Conservation (phyloP, 2,797 vertebrate species). For the Chaunax sp. region DNA sequence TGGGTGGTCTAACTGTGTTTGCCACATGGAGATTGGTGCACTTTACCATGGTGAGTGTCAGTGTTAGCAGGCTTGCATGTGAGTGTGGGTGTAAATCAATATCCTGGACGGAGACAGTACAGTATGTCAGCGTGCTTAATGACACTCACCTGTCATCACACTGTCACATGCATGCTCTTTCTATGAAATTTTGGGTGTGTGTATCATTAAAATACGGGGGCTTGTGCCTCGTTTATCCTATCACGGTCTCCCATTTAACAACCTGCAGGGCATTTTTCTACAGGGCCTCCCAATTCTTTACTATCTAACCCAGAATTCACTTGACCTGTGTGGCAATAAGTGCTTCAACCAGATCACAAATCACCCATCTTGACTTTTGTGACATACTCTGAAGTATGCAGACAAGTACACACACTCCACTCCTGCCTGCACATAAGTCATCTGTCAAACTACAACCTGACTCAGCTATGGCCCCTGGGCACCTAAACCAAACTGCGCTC, state of each 20-base stretch:
- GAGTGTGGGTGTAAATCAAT: conserved; percentile 59
- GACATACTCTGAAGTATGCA: conserved; percentile 62
- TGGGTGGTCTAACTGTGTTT: conserved; percentile 70
- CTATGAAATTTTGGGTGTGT: conserved; percentile 19
- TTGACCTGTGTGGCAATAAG: conserved; percentile 57
- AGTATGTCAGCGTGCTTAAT: conserved; percentile 46
- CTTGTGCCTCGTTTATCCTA: not conserved
- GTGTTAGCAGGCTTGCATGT: conserved; percentile 37
- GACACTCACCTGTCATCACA: conserved; percentile 41
- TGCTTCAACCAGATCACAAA: conserved; percentile 65
- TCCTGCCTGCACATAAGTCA: conserved; percentile 53
- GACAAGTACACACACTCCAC: conserved; percentile 52
- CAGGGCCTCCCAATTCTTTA: conserved; percentile 38
- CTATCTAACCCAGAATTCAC: conserved; percentile 45
- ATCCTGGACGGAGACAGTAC: conserved; percentile 20
- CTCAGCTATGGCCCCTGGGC: conserved; percentile 45
- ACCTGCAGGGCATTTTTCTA: conserved; percentile 40
- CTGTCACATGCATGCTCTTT: conserved; percentile 31
- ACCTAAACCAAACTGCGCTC: conserved; percentile 51
- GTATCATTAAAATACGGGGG: conserved; percentile 7
- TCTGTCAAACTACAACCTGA: conserved; percentile 47
- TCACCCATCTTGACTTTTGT: conserved; percentile 62
- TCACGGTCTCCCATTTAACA: not conserved
- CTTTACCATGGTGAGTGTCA: conserved; percentile 27
- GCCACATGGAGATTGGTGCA: conserved; percentile 50